Conservation (phyloP, 1,140 invertebrate species). For the Rhopalosiphum maidis region DNA sequence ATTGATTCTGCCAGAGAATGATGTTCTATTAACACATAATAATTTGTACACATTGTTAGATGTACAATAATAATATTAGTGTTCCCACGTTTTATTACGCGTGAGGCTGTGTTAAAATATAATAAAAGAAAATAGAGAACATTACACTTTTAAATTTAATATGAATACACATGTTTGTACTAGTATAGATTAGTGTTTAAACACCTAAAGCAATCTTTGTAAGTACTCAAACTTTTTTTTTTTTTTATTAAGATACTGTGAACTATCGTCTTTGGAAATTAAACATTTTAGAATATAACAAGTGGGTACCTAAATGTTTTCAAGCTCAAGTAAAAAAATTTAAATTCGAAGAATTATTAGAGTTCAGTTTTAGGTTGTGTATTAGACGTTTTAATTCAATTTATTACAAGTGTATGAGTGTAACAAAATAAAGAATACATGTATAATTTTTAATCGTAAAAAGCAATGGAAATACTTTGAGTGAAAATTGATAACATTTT, state of each 20-base stretch:
- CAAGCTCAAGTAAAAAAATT: background rate
- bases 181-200: background rate
- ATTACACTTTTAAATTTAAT: background rate
- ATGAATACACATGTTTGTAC: background rate
- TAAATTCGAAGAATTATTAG: background rate
- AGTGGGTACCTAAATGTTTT: background rate
- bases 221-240: background rate
- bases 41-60: slow-evolving; percentile 15
- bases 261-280: background rate
- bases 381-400: background rate
- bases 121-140: background rate
- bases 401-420: background rate
- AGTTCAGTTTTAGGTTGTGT: background rate
- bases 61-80: slow-evolving; percentile 1
- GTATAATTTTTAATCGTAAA: background rate
- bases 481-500: slow-evolving; percentile 30
- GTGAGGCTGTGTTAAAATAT: background rate
- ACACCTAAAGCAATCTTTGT: background rate
- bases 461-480: background rate
- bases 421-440: background rate
- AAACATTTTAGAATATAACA: background rate
- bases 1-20: background rate
- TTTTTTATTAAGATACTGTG: background rate
- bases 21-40: background rate
- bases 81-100: slow-evolving; percentile 30